Evolutionary conservation across 37 sponge, comb jelly and placozoan genomes (phyloP).

Genomic region (Hormiphora californensis): DNA sequence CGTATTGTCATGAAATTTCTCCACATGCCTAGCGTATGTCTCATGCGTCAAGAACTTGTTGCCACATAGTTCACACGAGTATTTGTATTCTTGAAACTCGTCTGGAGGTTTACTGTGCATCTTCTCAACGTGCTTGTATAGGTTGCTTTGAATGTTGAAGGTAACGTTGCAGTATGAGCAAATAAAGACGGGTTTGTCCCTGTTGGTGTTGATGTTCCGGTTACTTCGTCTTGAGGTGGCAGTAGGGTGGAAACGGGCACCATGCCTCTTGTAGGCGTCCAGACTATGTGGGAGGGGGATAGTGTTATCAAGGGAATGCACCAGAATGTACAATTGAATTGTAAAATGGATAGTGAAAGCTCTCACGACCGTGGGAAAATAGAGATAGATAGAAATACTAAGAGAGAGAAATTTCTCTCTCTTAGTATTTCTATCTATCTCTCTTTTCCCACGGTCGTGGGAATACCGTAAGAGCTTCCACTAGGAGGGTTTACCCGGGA

Average conservation of each 20-base stretch:
- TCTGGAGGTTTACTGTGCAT: not conserved
- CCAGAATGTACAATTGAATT: too few species aligned
- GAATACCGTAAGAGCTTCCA: too few species aligned
- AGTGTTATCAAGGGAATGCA: too few species aligned
- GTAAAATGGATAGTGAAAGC: too few species aligned
- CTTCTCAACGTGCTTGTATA: not conserved
- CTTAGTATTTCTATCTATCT: too few species aligned
- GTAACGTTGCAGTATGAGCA: not conserved
- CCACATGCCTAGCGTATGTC: conserved; percentile 20
- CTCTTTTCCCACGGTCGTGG: too few species aligned
- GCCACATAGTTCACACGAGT: not conserved
- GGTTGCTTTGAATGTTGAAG: not conserved
- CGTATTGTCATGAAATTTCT: conserved; percentile 4
- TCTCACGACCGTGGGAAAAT: too few species aligned
- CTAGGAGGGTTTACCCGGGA: too few species aligned
- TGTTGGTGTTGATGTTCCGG: not conserved
- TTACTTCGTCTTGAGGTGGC: not conserved
- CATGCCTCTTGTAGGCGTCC: conserved; percentile 51
- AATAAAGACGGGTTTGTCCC: too few species aligned
- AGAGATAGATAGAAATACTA: too few species aligned
- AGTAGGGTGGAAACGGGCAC: conserved; percentile 40
- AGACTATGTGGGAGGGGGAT: not conserved
- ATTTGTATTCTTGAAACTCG: not conserved
- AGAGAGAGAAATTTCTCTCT: too few species aligned
- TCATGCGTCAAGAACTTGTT: conserved; percentile 27